Percentiles rank a stretch among this genome's conserved stretches.
phyloP scores from a whole-genome alignment of 2,797 vertebrate genomes.

The Eulemur albifrons region DNA sequence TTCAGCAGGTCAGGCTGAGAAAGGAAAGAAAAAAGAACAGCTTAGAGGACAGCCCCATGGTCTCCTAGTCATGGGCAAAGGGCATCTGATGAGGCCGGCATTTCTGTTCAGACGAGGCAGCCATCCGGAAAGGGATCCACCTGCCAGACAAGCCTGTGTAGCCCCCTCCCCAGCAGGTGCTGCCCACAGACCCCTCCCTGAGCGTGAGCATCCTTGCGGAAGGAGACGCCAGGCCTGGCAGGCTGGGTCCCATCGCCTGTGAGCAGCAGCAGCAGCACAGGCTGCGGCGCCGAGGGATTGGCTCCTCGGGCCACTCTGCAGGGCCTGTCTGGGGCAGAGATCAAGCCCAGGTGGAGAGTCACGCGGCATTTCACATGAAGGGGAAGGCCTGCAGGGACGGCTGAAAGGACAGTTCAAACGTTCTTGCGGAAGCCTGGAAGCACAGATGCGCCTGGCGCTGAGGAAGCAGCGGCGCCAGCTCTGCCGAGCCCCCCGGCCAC shows the following conservation, averaged over 20 bases:
- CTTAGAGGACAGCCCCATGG: not conserved
- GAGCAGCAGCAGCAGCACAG: not conserved
- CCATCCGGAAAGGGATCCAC: not conserved
- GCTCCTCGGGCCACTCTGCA: too few relatives aligned
- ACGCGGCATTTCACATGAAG: not conserved
- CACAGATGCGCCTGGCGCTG: not conserved
- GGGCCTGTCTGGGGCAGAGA: not conserved
- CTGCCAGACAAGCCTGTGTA: not conserved
- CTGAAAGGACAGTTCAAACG: not conserved
- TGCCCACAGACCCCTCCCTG: not conserved
- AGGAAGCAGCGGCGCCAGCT: not conserved
- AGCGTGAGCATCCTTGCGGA: not conserved
- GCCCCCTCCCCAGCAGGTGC: not conserved
- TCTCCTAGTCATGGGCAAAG: not conserved
- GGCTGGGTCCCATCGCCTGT: too few relatives aligned
- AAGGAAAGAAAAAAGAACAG: conserved; percentile 45
- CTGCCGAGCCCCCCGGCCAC: not conserved
- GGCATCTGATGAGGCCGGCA: not conserved
- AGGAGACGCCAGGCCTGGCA: not conserved
- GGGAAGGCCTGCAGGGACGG: not conserved
- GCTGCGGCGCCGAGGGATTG: not conserved
- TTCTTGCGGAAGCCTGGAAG: not conserved
- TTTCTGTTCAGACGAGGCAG: not conserved
- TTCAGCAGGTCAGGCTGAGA: conserved; percentile 96
- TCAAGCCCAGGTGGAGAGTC: not conserved